Base-by-base conservation (phyloP, 2,888 invertebrate genomes). In the Sphecodes monilicornis region DNA sequence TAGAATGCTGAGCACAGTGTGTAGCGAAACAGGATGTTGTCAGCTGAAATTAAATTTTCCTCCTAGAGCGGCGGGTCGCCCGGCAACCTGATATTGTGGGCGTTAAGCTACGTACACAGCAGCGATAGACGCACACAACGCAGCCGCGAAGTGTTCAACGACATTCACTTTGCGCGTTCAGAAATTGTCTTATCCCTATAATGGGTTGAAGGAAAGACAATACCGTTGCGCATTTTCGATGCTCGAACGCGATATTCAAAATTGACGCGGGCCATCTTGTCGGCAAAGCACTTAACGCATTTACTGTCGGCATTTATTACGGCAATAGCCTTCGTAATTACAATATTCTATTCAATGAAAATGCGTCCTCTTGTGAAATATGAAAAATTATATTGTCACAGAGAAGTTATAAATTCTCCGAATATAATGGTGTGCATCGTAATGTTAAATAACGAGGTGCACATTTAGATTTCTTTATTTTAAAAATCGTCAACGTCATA, bases 11-110 rank as follows among this genome's bases (percentile, higher is more conserved):
- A 90, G 89, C 88, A 82, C 89, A 86, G 87, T 85, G 90, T 89
- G 90, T 79, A 86, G 78, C 84, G 89, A 85, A 89, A 90, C 90
- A 87, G 90, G 90, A 90, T 90, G 90, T 91, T 90, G 91, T 90
- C 91, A 91, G 90, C 91, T 90, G 89, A 90, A 90, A 90, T 90
- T 90, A 87, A 90, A 90, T 90, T 90, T 91, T 87, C 87, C 91
- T 89, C 86, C 80, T 85, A 85, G 90, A 89, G 86, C 91, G 90
- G 79, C 88, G 86, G 84, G 90, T 90, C 90, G 91, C 91, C 82
- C 90, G 70, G 90, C 88, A 91, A 91, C 90, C 83, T 84, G 88
- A 90, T 88, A 89, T 89, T 80, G 84, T 88, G 91, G 88, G 86
- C 88, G 90, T 90, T 87, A 90, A 91, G 87, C 90, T 89, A 79